Evolutionary conservation across 2,797 vertebrate species (phyloP), one percentile per base, ranked within the genome.

Genomic region (Rhodeus uyekii): DNA sequence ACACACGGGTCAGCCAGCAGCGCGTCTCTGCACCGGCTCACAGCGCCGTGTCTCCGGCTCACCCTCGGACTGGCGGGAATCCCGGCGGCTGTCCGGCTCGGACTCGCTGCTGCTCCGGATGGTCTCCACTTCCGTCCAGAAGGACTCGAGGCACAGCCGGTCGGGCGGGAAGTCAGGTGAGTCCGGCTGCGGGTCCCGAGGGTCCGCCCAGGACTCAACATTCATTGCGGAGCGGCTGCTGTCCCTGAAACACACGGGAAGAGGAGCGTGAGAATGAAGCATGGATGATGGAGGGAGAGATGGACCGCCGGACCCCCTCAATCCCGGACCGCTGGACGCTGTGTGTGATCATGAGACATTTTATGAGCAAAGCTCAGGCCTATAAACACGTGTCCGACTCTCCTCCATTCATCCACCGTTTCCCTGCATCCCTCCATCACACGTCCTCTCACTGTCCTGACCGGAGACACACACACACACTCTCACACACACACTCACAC

Each of bases 111-210:
- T 89, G 86, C 94, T 93, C 64, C 92, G 94, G 75, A 97, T 97
- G 91, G 89, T 95, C 91, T 97, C 95, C 84, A 97, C 95, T 91
- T 98, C 97, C 82, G 92, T 94, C 97, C 96, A 97, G 88, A 97
- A 97, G 32, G 94, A 95, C 86, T 96, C 95, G 93, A 96, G 90
- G 78, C 96, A 95, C 86, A 95, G 92, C 84, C 91, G 94, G 89
- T 96, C 94, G 0, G 90, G 92, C 36, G 19, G 36, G 19, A 8
- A 39, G 29, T 80, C 68, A 12, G 55, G 10, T 61, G 94, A 91
- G 50, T 92, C 91, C 14, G 81, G 89, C 85, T 92, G 93, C 13
- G 76, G 76, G 88, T 90, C 92, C 88, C 86, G 91, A 87, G 90
- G 89, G 82, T 82, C 91, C 90, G 91, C 92, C 87, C 81, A 92